Conservation (phyloP, 2,888 invertebrate genomes). For the Platycnemis pennipes region DNA sequence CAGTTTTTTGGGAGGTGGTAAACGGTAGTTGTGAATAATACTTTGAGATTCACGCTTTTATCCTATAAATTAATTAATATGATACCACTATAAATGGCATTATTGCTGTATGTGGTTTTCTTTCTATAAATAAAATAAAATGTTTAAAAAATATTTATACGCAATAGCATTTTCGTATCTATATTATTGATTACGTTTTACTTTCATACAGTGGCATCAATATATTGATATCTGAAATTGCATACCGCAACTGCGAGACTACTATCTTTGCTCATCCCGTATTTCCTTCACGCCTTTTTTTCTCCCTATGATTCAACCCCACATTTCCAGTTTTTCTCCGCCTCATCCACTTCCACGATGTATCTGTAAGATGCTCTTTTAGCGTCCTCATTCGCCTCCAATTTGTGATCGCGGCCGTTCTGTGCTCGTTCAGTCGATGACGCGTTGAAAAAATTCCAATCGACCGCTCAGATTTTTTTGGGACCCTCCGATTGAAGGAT, state of each 20-base stretch:
- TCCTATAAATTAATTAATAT: too few relatives aligned
- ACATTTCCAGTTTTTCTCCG: not conserved
- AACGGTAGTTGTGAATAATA: too few relatives aligned
- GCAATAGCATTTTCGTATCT: too few relatives aligned
- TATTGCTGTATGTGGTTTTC: too few relatives aligned
- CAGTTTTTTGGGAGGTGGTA: too few relatives aligned
- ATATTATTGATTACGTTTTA: too few relatives aligned
- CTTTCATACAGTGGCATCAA: too few relatives aligned
- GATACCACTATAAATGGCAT: too few relatives aligned
- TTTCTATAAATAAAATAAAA: too few relatives aligned
- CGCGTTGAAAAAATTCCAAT: not conserved
- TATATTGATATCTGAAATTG: not conserved
- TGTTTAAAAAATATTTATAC: too few relatives aligned
- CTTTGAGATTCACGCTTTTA: too few relatives aligned
- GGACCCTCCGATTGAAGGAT: not conserved
- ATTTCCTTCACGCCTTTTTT: not conserved
- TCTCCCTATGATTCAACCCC: not conserved
- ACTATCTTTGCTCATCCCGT: not conserved
- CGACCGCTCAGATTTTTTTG: slow-evolving; percentile 17
- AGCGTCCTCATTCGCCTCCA: not conserved
- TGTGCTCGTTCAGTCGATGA: not conserved
- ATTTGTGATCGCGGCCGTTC: not conserved
- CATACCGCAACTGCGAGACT: too few relatives aligned
- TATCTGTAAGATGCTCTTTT: not conserved
- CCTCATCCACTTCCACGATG: not conserved